Evolutionary conservation across 2,888 invertebrate genomes (phyloP), one percentile per base, ranked within the genome.

Genomic region (Pseudanteris insignis): DNA sequence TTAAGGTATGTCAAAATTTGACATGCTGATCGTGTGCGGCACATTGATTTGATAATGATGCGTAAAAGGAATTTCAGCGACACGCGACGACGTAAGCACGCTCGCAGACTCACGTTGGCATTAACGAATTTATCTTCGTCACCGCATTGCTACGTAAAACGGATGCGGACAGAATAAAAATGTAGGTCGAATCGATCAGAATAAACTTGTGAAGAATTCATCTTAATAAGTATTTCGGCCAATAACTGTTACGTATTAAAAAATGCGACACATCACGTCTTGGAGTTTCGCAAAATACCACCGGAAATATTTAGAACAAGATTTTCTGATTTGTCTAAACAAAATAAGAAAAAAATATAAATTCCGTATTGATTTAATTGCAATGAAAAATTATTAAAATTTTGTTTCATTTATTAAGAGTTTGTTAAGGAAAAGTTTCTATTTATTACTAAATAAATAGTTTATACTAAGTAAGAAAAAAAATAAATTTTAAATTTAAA

Each of bases 61-160:
- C 50, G 36, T 54, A 33, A 44, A 37, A 54, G 28, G 47, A 61
- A 50, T 54, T 54, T 24, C 40, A 40, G 47, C 29, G 44, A 40
- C 55, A 61, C 55, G 61, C 61, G 55, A 61, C n/a, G n/a, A 18
- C 55, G 33, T 50, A 50, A 61, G 47, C 59, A 47, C 46, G 59
- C 41, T 40, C 40, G 47, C 59, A 47, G 40, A 51, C 41, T 40
- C 40, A 25, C 40, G 18, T 13, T 26, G 28, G 36, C 30, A 41
- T 51, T 47, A 60, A 54, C 54, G 46, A 54, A 50, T 55, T 61
- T 55, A 54, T 55, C 54, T 61, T 48, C 60, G 60, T 50, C 44
- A 46, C 50, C 11, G 30, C 38, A 40, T 29, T 10, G 30, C 43
- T 40, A 51, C 41, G 46, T 51, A 46, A 55, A 51, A 46, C 32